A percentile compares a stretch with the other conserved stretches of the same genome.
Conservation (phyloP, 2,888 invertebrate genomes). For the Caenorhabditis sinica region DNA sequence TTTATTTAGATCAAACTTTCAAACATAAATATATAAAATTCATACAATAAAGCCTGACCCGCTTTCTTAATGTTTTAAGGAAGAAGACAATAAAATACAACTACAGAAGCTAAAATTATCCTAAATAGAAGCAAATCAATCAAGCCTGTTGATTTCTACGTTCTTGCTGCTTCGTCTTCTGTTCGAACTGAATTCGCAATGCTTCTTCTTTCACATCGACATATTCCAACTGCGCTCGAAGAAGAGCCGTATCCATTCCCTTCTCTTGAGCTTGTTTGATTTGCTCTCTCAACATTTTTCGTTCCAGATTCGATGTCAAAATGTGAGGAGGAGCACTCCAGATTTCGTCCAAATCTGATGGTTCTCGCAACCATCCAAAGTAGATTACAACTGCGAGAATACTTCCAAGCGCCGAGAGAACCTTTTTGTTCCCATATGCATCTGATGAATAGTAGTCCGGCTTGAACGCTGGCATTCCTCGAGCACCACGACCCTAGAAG, state of each 20-base stretch:
- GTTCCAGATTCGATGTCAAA: conserved; percentile 77
- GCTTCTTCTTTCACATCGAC: conserved; percentile 82
- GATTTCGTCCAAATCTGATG: conserved; percentile 79
- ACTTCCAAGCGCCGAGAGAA: conserved; percentile 74
- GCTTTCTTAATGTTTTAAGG: neutral
- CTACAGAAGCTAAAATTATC: conserved; percentile 22
- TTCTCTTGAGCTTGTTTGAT: conserved; percentile 76
- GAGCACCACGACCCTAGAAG: conserved; percentile 63
- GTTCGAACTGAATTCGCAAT: conserved; percentile 76
- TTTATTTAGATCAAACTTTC: conserved; percentile 29
- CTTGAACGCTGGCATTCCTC: conserved; percentile 61
- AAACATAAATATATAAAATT: conserved; percentile 21
- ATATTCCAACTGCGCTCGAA: conserved; percentile 79
- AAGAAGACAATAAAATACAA: conserved; percentile 7
- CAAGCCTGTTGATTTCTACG: conserved; percentile 30
- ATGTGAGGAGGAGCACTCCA: conserved; percentile 78
- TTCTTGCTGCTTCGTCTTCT: conserved; percentile 55
- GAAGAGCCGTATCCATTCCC: conserved; percentile 76
- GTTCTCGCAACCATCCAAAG: conserved; percentile 79
- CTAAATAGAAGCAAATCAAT: conserved; percentile 3
- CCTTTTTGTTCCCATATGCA: conserved; percentile 72
- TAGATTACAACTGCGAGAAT: conserved; percentile 74
- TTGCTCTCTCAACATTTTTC: conserved; percentile 78
- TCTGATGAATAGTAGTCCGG: conserved; percentile 77
- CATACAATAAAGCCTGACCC: conserved; percentile 42